Base-by-base conservation (phyloP, 2,113 vertebrate genomes). In the Puntigrus tetrazona region DNA sequence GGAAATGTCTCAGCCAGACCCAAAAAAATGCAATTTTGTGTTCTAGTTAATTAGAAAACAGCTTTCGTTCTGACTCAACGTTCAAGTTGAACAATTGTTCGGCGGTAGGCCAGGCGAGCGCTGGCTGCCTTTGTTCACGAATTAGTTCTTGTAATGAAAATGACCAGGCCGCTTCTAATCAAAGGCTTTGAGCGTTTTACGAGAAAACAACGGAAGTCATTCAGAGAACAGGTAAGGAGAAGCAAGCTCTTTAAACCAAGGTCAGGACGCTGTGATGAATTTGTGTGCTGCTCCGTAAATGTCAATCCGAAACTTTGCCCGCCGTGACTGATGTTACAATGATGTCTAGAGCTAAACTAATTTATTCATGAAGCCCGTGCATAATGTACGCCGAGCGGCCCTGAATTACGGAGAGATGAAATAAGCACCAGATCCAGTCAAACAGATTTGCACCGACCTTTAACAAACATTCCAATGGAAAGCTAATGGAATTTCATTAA, bases 361-460 rank as follows among this genome's bases (percentile, higher is more conserved):
- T 47, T 80, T 80, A 80, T 80, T 80, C 38, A 80, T 80, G 78
- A 80, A 22, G 41, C 14, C 78, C 47, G 34, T 61, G 41, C 78
- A 80, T 47, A 80, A 67, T 67, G 78, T 29, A 80, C 8, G 7
- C 22, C 16, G 41, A 14, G 59, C 7, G 78, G 25, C 9, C 6
- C 38, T 29, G 38, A 25, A n/a, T 29, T 61, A 38, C 52, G 45
- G 16, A 7, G 57, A 79, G 34, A 78, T 22, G 31, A 11, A 36
- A 77, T 36, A 20, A 57, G 16, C 29, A 34, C 74, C 29, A 13
- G 29, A 34, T 22, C 22, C 5, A 27, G 38, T n/a, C 7, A 5
- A 75, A 75, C 43, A 20, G 75, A 52, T 59, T 59, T 43, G n/a
- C 36, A 41, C 13, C 4, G 7, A 10, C 13, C 52, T 18, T 78